Conservation (phyloP, 2,888 invertebrate genomes). For the Zaprionus bogoriensis region DNA sequence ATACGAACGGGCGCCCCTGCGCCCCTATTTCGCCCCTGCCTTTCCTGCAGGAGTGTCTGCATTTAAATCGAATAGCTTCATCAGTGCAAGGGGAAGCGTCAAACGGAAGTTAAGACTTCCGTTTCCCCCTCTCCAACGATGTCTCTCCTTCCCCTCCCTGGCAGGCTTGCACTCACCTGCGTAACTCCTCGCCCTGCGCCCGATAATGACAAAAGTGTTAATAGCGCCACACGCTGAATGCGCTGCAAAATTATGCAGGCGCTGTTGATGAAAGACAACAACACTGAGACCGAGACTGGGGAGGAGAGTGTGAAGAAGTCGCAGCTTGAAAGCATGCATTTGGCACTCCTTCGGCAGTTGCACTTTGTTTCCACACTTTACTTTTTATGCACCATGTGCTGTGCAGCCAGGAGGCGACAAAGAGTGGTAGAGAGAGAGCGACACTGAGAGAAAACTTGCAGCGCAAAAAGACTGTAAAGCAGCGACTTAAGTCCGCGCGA, state of each 20-base stretch:
- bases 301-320: background rate
- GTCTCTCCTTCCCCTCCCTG: background rate
- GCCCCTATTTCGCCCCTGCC: conserved; percentile 28
- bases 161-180: background rate
- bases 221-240: conserved; percentile 73
- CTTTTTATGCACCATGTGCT: conserved; percentile 54
- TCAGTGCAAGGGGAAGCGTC: conserved; percentile 43
- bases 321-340: background rate
- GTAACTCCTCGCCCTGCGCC: conserved; percentile 25
- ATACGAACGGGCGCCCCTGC: conserved; percentile 53
- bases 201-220: conserved; percentile 78
- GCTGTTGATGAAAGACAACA: conserved; percentile 66
- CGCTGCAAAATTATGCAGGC: conserved; percentile 72
- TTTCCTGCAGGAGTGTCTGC: conserved; percentile 45
- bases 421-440: conserved; percentile 1
- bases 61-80: conserved; percentile 76
- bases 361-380: conserved; percentile 72
- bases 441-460: background rate
- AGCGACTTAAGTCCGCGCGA: no score
- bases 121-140: conserved; percentile 28
- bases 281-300: conserved; percentile 6
- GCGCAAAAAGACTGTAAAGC: background rate
- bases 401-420: background rate
- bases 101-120: conserved; percentile 72
- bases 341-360: conserved; percentile 11